Evolutionary conservation across 2,113 vertebrate species (phyloP).

Genomic region (Hyaena hyaena): DNA sequence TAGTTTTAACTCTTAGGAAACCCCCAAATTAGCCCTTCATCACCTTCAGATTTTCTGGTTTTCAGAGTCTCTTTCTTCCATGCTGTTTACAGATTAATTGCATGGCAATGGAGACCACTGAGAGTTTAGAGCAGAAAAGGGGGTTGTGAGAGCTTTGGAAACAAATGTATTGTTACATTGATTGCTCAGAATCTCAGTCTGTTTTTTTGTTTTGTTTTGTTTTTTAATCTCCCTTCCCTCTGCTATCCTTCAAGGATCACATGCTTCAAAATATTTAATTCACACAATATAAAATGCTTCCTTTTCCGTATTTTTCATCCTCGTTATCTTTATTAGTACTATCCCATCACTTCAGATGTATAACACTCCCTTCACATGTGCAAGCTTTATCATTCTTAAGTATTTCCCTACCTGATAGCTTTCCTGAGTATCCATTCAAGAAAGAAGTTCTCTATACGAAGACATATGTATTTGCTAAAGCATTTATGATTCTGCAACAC

Average conservation of each 20-base stretch:
- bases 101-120: neutral
- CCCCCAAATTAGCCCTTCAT: neutral
- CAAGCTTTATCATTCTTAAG: neutral
- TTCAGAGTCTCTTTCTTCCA: neutral
- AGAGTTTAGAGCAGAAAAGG: neutral
- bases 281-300: neutral
- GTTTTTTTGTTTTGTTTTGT: neutral
- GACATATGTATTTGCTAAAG: neutral
- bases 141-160: neutral
- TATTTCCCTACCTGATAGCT: neutral
- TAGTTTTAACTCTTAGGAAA: neutral
- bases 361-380: neutral
- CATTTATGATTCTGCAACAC: neutral
- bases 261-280: neutral
- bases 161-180: neutral
- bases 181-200: neutral
- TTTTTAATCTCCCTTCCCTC: neutral
- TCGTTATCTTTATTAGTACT: neutral
- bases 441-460: neutral
- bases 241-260: neutral
- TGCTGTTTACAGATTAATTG: neutral
- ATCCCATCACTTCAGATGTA: neutral
- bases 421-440: neutral
- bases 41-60: neutral
- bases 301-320: neutral